A percentile compares a stretch with the other conserved stretches of the same genome.
Conservation (phyloP, 2,888 invertebrate species). For the Acanthosoma haemorrhoidale region DNA sequence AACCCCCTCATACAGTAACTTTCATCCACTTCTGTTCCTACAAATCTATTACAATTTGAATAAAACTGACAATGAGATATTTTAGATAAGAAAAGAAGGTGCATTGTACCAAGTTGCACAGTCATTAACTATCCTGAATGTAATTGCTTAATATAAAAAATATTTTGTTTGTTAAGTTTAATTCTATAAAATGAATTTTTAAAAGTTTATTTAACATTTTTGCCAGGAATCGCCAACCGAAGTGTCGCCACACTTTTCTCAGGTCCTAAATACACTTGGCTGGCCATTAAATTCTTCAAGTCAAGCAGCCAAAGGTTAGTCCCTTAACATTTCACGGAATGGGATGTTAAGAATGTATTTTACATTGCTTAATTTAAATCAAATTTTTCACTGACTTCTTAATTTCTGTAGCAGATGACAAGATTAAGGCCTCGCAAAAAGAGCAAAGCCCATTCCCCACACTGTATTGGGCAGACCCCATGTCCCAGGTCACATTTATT, state of each 20-base stretch:
- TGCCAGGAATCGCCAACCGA: constrained; percentile 47
- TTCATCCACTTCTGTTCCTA: too few relatives aligned
- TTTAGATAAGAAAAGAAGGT: too few relatives aligned
- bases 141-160: too few relatives aligned
- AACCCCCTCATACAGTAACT: too few relatives aligned
- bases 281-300: constrained; percentile 56
- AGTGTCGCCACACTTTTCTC: constrained; percentile 53
- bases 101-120: too few relatives aligned
- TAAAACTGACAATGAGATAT: too few relatives aligned
- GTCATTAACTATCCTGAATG: too few relatives aligned
- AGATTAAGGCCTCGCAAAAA: background rate
- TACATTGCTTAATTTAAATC: too few relatives aligned
- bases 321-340: background rate
- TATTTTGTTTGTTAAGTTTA: too few relatives aligned
- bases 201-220: background rate
- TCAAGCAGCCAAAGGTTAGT: background rate
- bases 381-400: background rate
- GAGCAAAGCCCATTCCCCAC: constrained; percentile 71
- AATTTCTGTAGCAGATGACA: background rate
- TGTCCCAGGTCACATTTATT: constrained; percentile 90
- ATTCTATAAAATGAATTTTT: background rate
- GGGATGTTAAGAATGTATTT: too few relatives aligned
- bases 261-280: constrained; percentile 68
- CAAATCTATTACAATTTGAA: too few relatives aligned
- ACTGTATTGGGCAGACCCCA: constrained; percentile 92